Evolutionary conservation across 2,888 invertebrate species (phyloP).

Genomic region (Apoda limacodes): DNA sequence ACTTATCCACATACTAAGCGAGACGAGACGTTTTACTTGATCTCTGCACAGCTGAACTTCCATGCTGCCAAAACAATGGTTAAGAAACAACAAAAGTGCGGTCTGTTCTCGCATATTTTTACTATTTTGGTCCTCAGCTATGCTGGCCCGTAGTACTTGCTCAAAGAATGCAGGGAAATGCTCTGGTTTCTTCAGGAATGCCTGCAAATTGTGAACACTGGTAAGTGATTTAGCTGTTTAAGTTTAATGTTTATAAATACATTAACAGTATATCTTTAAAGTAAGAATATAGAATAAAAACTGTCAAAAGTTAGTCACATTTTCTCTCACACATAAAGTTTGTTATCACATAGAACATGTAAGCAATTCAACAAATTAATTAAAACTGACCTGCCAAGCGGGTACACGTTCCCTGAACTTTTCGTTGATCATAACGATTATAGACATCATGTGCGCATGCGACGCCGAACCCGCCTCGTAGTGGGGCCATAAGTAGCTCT

Average conservation of each 20-base stretch:
- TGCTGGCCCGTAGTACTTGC: constrained; percentile 80
- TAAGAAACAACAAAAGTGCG: constrained; percentile 89
- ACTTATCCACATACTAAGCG: constrained; percentile 93
- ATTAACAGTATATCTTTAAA: no score
- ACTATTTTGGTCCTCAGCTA: constrained; percentile 67
- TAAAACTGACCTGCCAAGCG: constrained; percentile 87
- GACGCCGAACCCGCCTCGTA: constrained; percentile 81
- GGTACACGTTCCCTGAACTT: constrained; percentile 97
- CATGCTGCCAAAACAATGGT: constrained; percentile 98
- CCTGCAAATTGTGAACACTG: constrained; percentile 62
- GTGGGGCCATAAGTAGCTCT: constrained; percentile 97
- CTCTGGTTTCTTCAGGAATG: constrained; percentile 81
- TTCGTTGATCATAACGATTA: constrained; percentile 98
- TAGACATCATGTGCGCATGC: constrained; percentile 93
- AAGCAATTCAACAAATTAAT: no score
- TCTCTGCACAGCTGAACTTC: constrained; percentile 94
- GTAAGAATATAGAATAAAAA: no score
- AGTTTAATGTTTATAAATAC: no score
- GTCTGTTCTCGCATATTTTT: constrained; percentile 81
- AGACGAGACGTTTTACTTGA: constrained; percentile 91
- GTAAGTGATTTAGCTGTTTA: no score
- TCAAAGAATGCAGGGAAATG: constrained; percentile 87
- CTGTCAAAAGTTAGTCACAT: no score
- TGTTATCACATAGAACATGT: no score
- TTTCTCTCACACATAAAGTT: no score